These are phyloP conservation scores for Tortrix viridana DNA, from an alignment of 2,888 invertebrate species.

Conservation along the genomic window DNA sequence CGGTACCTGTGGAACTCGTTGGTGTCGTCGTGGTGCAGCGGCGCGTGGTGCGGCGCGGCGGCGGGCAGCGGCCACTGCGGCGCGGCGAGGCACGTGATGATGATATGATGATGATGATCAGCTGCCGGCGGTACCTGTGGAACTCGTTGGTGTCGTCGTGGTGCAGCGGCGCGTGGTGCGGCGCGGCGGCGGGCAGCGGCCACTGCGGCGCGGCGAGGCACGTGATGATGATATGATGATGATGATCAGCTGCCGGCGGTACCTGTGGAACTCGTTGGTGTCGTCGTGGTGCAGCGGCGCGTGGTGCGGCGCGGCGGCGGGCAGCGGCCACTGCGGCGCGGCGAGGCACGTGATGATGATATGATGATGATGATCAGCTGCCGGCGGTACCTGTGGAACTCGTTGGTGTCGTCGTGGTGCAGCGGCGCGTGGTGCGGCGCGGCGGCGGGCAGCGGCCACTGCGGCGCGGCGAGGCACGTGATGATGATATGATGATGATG, in stretches of 20 bases:
- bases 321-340: slow-evolving; percentile 58
- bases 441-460: slow-evolving; percentile 96
- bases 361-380: no score
- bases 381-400: slow-evolving; percentile 88
- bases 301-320: slow-evolving; percentile 74
- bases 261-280: slow-evolving; percentile 93
- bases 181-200: slow-evolving; percentile 93
- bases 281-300: slow-evolving; percentile 98
- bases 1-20: slow-evolving; percentile 92
- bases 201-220: slow-evolving; percentile 78
- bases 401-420: slow-evolving; percentile 97
- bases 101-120: no score
- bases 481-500: no score
- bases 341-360: slow-evolving; percentile 85
- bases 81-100: no score
- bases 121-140: slow-evolving; percentile 29
- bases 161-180: slow-evolving; percentile 95
- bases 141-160: slow-evolving; percentile 64
- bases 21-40: slow-evolving; percentile 98
- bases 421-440: slow-evolving; percentile 97
- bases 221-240: not conserved
- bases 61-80: no score
- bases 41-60: slow-evolving; percentile 91
- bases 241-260: slow-evolving; percentile 66
- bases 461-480: slow-evolving; percentile 93